A percentile compares a stretch with the other conserved stretches of the same genome.
Conservation (phyloP, 2,888 invertebrate genomes). For the Molanna angustata region DNA sequence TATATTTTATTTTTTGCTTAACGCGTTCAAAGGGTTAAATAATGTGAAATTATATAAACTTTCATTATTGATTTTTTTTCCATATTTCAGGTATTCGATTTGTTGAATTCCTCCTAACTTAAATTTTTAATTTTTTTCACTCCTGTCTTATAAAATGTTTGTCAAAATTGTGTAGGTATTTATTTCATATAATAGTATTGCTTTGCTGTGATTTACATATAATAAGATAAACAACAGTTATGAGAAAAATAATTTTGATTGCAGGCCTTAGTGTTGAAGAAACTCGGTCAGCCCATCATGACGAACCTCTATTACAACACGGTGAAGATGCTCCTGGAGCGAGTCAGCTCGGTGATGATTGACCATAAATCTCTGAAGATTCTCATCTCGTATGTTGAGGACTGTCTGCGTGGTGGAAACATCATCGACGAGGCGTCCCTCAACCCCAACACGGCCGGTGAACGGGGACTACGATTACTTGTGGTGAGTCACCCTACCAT, state of each 20-base stretch:
- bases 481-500: conserved; percentile 59
- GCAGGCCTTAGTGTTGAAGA: conserved; percentile 79
- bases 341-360: conserved; percentile 95
- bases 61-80: too few relatives aligned
- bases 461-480: conserved; percentile 84
- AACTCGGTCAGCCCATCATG: conserved; percentile 91
- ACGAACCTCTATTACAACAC: conserved; percentile 95
- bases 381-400: conserved; percentile 62
- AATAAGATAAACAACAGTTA: too few relatives aligned
- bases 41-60: too few relatives aligned
- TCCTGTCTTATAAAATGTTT: neutral
- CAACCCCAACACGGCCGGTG: conserved; percentile 77
- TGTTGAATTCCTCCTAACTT: too few relatives aligned
- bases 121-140: too few relatives aligned
- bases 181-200: too few relatives aligned
- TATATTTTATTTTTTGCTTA: too few relatives aligned
- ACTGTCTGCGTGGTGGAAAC: conserved; percentile 69
- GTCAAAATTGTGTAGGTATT: too few relatives aligned
- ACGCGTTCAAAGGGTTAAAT: too few relatives aligned
- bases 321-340: conserved; percentile 90
- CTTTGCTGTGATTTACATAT: too few relatives aligned
- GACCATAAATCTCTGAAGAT: conserved; percentile 85
- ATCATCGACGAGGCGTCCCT: conserved; percentile 75
- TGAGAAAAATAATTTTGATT: too few relatives aligned
- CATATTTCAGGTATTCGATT: too few relatives aligned